Conservation (phyloP, 2,113 vertebrate species). For the Sula dactylatra region DNA sequence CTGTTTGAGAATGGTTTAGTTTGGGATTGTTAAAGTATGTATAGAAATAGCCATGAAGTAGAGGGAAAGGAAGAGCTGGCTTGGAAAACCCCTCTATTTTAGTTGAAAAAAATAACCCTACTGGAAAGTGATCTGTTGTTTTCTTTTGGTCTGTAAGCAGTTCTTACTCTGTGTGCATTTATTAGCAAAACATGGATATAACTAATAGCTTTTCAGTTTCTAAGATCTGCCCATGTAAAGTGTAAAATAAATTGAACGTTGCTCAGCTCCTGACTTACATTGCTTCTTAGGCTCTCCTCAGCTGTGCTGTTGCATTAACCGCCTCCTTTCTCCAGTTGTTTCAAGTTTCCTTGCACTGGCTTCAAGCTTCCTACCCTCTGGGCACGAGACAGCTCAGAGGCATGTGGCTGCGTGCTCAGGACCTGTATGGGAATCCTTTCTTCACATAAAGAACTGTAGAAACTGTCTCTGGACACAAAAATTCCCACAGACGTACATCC, state of each 20-base stretch:
- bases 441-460: not conserved
- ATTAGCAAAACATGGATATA: not conserved
- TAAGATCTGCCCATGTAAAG: not conserved
- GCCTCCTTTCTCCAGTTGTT: not conserved
- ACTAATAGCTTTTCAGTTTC: not conserved
- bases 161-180: not conserved
- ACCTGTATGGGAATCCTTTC: not conserved
- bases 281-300: not conserved
- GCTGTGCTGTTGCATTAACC: not conserved
- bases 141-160: conserved; percentile 1
- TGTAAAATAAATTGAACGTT: not conserved
- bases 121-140: conserved; percentile 13
- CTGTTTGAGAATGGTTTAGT: conserved; percentile 4
- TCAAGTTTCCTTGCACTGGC: not conserved
- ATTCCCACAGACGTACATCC: not conserved
- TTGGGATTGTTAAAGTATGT: conserved; percentile 47
- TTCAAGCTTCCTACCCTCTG: not conserved
- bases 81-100: not conserved
- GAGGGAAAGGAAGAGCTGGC: conserved; percentile 35
- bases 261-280: not conserved
- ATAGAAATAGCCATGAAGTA: conserved; percentile 55
- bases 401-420: not conserved
- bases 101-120: not conserved
- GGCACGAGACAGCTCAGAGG: not conserved
- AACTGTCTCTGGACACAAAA: not conserved